phyloP scores from a whole-genome alignment of 2,113 vertebrate species.

The Phodopus roborovskii region DNA sequence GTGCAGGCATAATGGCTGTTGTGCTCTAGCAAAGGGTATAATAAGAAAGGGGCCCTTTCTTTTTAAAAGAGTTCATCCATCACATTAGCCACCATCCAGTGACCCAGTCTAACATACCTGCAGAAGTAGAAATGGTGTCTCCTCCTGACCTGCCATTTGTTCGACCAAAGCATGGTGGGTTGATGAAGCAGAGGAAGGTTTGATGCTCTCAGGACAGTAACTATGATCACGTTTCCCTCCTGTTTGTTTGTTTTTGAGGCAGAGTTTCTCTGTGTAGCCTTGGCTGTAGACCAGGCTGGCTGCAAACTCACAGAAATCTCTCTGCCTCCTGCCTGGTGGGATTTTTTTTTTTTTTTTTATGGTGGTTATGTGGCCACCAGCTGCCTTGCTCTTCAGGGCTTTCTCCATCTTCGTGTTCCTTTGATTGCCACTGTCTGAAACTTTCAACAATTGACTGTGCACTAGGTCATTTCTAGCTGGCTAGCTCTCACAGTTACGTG shows the following conservation, averaged over 20 bases:
- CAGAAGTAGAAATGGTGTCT: not conserved
- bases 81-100: not conserved
- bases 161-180: not conserved
- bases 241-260: too few relatives aligned
- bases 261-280: too few relatives aligned
- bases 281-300: too few relatives aligned
- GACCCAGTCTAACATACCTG: not conserved
- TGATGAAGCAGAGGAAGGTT: not conserved
- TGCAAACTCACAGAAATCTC: too few relatives aligned
- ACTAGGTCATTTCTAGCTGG: not conserved
- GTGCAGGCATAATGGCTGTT: not conserved
- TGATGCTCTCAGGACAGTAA: not conserved
- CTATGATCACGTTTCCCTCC: not conserved
- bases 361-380: not conserved
- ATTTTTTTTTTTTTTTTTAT: too few relatives aligned
- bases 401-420: not conserved
- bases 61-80: not conserved
- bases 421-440: not conserved
- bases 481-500: not conserved
- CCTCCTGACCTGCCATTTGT: not conserved
- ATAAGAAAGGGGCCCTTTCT: not conserved
- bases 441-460: rapidly evolving
- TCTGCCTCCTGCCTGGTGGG: too few relatives aligned
- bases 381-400: not conserved
- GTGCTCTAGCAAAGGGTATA: not conserved